A percentile compares a stretch with the other conserved stretches of the same genome.
phyloP scores from a whole-genome alignment of 2,113 vertebrate species.

The Carassius auratus region DNA sequence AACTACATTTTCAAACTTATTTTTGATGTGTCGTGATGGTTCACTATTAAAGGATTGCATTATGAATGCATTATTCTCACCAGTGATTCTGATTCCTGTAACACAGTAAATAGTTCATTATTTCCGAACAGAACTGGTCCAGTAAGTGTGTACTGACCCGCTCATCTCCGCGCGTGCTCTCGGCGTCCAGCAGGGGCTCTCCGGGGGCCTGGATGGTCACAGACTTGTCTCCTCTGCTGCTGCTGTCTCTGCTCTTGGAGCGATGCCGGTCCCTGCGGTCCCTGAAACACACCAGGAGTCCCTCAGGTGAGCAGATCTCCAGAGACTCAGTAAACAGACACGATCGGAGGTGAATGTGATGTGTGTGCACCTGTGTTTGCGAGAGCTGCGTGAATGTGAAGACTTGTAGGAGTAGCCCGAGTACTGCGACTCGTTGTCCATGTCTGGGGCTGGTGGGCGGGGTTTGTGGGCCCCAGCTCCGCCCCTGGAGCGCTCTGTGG shows the following conservation, averaged over 20 bases:
- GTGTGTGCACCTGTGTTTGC: conserved; percentile 80
- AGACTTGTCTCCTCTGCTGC: conserved; percentile 89
- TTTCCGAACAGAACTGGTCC: not conserved
- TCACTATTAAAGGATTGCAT: too few relatives aligned
- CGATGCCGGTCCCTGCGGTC: conserved; percentile 83
- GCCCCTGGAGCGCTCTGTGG: conserved; percentile 71
- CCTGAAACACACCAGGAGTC: conserved; percentile 59
- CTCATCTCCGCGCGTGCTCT: conserved; percentile 91
- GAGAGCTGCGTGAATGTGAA: conserved; percentile 83
- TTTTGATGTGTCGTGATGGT: too few relatives aligned
- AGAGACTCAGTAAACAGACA: too few relatives aligned
- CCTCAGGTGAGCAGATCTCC: too few relatives aligned
- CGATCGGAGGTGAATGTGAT: not conserved
- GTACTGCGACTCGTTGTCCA: conserved; percentile 89
- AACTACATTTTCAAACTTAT: too few relatives aligned
- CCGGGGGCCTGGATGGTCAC: conserved; percentile 96
- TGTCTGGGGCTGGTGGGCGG: conserved; percentile 74
- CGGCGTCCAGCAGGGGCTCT: conserved; percentile 90
- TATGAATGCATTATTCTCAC: too few relatives aligned
- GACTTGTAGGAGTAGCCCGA: conserved; percentile 88
- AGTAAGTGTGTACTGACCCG: conserved; percentile 71
- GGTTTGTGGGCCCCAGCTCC: conserved; percentile 77
- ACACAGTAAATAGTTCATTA: too few relatives aligned
- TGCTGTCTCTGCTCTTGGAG: conserved; percentile 84
- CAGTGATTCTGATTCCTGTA: too few relatives aligned